Conservation (phyloP, 1,140 invertebrate species). For the Calosoma granatense region DNA sequence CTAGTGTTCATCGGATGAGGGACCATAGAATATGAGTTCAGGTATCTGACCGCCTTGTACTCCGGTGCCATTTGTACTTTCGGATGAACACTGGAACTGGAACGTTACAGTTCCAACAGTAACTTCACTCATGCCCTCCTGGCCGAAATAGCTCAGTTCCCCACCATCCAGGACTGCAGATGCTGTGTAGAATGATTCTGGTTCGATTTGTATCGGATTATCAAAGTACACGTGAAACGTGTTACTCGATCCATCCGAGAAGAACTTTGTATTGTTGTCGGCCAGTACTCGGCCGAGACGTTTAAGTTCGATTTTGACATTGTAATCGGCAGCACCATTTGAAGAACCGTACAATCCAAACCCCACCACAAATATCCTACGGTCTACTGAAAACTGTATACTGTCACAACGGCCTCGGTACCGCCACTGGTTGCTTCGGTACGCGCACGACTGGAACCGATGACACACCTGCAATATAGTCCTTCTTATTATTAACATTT, state of each 20-base stretch:
- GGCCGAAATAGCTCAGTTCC: constrained; percentile 91
- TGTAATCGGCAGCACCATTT: constrained; percentile 82
- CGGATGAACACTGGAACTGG: constrained; percentile 88
- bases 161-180: constrained; percentile 81
- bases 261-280: constrained; percentile 85
- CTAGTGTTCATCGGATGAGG: constrained; percentile 43
- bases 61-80: constrained; percentile 88
- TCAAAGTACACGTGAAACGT: constrained; percentile 91
- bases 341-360: constrained; percentile 89
- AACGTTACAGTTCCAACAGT: constrained; percentile 81
- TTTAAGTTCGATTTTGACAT: constrained; percentile 83
- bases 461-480: constrained; percentile 66
- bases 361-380: constrained; percentile 84
- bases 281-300: constrained; percentile 72
- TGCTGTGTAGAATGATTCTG: constrained; percentile 83
- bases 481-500: not conserved
- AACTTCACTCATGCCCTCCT: constrained; percentile 87
- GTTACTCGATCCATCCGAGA: constrained; percentile 86
- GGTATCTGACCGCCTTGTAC: constrained; percentile 92
- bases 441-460: constrained; percentile 91
- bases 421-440: constrained; percentile 91
- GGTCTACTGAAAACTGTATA: constrained; percentile 88
- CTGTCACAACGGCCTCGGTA: constrained; percentile 85
- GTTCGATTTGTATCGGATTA: constrained; percentile 85
- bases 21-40: constrained; percentile 86